Evolutionary conservation across 2,113 vertebrate genomes (phyloP), one percentile per base, ranked within the genome.

Genomic region (Nannobrachium achirus): DNA sequence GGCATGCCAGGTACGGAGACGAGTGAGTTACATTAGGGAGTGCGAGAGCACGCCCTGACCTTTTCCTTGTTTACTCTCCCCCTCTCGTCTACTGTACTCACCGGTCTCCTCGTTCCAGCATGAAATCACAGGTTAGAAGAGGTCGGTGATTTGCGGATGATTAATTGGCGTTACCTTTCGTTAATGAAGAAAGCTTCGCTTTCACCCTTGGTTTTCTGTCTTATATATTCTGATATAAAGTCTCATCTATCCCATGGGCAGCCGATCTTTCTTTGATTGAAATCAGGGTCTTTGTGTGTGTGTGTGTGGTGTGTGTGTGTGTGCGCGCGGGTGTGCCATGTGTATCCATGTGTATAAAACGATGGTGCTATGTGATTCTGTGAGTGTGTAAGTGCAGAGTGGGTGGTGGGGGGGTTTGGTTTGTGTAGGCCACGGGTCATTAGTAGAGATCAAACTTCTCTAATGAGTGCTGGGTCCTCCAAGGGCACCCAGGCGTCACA

Each of bases 391-490:
- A 38, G 16, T 63, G 77, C 70, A 61, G 61, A 70, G 81, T 80
- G 80, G 78, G 83, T 84, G 84, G 76, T 66, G 66, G 46, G 50
- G 25, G 60, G 65, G 74, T 19, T 79, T 50, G 75, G 86, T 82
- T 87, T 85, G 81, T 86, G 60, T 87, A 78, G 82, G 73, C 69
- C 82, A 78, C 64, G 79, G 89, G 82, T 93, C 86, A 78, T 85
- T 87, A 88, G 83, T 67, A 75, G 81, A 88, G 80, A 89, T 90
- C 84, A 71, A 82, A 88, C 86, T 87, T 80, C 72, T 75, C 80
- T 90, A 90, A 90, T 86, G 89, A 90, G 79, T 57, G 39, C 86
- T 81, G 55, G 82, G 81, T 80, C 81, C 86, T 85, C 84, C 69
- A 66, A 81, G 89, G 89, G 77, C 85, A 83, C 73, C 75, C 88